Evolutionary conservation across 2,797 vertebrate genomes (phyloP).

Genomic region (Danio kyathit): DNA sequence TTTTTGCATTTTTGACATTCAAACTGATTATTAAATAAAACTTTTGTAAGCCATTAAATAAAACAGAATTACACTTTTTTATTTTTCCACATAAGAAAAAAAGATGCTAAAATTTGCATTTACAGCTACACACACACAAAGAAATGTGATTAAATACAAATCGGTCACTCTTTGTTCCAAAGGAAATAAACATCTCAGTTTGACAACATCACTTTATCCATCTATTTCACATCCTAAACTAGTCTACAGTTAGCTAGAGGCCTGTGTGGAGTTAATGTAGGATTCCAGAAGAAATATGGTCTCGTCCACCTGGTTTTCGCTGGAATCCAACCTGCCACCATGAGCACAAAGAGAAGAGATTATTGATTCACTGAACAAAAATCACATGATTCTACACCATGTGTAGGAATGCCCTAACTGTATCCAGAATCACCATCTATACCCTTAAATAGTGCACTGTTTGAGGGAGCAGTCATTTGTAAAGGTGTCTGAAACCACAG

Average conservation of each 20-base stretch:
- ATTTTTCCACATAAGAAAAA: neutral
- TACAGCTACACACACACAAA: neutral
- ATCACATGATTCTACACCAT: neutral
- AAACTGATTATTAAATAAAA: conserved; percentile 44
- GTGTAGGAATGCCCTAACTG: neutral
- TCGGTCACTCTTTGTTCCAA: neutral
- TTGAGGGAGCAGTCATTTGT: no score
- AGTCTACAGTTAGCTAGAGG: conserved; percentile 62
- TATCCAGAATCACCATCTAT: no score
- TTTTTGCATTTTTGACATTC: conserved; percentile 36
- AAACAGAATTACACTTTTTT: conserved; percentile 1
- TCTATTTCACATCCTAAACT: neutral
- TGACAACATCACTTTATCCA: neutral
- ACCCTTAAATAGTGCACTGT: no score
- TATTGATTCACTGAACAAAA: neutral
- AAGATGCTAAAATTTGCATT: neutral
- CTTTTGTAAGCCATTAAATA: conserved; percentile 33
- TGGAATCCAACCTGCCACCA: conserved; percentile 86
- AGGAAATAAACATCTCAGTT: neutral
- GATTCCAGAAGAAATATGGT: conserved; percentile 92
- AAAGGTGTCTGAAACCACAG: no score
- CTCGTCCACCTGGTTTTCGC: conserved; percentile 97
- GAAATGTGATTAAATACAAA: neutral
- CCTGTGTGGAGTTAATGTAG: conserved; percentile 77
- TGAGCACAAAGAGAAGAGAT: conserved; percentile 10